Evolutionary conservation across 64 coral and sea anemone species (phyloP).

Genomic region (Astreopora myriophthalma): DNA sequence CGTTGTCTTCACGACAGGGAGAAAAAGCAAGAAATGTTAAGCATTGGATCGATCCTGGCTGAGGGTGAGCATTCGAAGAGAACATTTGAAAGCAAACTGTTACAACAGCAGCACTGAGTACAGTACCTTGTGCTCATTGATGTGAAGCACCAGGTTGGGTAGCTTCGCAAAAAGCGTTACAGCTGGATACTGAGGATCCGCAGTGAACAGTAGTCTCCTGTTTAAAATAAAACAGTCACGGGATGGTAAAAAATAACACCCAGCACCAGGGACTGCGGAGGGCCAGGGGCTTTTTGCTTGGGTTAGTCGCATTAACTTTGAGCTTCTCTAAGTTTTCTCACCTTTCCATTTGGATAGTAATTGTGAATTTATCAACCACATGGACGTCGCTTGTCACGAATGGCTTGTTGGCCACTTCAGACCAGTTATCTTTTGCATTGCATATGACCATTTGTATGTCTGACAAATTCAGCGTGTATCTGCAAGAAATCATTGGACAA

Average conservation of each 20-base stretch:
- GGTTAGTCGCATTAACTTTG: neutral
- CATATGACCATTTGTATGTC: slow-evolving; percentile 97
- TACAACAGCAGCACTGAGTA: neutral
- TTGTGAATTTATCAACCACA: slow-evolving; percentile 95
- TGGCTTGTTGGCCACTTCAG: slow-evolving; percentile 71
- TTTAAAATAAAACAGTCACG: neutral
- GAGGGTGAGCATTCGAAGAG: no score
- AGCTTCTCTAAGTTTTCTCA: neutral
- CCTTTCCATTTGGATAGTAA: slow-evolving; percentile 91
- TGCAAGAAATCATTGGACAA: neutral
- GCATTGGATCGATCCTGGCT: no score
- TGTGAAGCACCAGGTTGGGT: slow-evolving; percentile 84
- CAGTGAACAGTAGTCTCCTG: slow-evolving; percentile 95
- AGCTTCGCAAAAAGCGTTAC: slow-evolving; percentile 84
- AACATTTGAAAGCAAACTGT: neutral
- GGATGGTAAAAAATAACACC: neutral
- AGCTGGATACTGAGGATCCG: slow-evolving; percentile 92
- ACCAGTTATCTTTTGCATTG: slow-evolving; percentile 80
- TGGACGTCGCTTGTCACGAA: slow-evolving; percentile 82
- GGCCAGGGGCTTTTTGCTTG: no score
- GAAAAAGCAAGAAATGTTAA: no score
- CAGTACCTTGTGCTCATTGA: slow-evolving; percentile 94
- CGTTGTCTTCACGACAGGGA: no score
- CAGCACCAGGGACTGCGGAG: no score
- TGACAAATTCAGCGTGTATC: slow-evolving; percentile 89